These are phyloP conservation scores for Drosophila subobscura DNA, from an alignment of 1,140 invertebrate species.

Conservation along the genomic window DNA sequence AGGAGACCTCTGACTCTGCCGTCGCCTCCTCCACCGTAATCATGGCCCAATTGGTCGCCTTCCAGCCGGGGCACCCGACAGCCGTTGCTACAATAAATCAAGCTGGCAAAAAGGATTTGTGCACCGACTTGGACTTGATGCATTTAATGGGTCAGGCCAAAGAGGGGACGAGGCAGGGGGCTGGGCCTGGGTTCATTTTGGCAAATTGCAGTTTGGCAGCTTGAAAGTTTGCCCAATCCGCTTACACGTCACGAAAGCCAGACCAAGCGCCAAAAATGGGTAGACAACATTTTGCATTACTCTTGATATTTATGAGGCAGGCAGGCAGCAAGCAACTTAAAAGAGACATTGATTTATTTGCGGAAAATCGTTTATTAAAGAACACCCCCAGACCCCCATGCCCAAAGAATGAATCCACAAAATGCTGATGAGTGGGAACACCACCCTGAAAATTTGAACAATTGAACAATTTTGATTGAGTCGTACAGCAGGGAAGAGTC, in stretches of 20 bases:
- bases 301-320: conserved; percentile 33
- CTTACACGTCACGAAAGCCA: conserved; percentile 36
- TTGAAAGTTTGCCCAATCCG: conserved; percentile 33
- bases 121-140: conserved; percentile 35
- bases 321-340: conserved; percentile 11
- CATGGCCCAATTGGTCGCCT: conserved; percentile 35
- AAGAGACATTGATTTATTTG: conserved; percentile 43
- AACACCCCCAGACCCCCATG: neutral
- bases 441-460: conserved; percentile 25
- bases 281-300: conserved; percentile 43
- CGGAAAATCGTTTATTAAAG: conserved; percentile 40
- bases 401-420: conserved; percentile 36
- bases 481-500: neutral
- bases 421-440: conserved; percentile 33
- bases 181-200: conserved; percentile 4
- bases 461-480: conserved; percentile 49
- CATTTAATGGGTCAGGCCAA: conserved; percentile 39
- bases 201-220: conserved; percentile 53
- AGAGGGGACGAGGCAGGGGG: neutral
- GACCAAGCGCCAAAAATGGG: conserved; percentile 18
- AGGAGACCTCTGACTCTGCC: too few relatives aligned
- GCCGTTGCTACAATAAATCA: conserved; percentile 45
- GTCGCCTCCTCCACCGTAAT: neutral
- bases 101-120: conserved; percentile 37
- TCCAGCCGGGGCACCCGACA: conserved; percentile 9